Base-by-base conservation (phyloP, 1,140 invertebrate species). In the Drosophila virilis region DNA sequence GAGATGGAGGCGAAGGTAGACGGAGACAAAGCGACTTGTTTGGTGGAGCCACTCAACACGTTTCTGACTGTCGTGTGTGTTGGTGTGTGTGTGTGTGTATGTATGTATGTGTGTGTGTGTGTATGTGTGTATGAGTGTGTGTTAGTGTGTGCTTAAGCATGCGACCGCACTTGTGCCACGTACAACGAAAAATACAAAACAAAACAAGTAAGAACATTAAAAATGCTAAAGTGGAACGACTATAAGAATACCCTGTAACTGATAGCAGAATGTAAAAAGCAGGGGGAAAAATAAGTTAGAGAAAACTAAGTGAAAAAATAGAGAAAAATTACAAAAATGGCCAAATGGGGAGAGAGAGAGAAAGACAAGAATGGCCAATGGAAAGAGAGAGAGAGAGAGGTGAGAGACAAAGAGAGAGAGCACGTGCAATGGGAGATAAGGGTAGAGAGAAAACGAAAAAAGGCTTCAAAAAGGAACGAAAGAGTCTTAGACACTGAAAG, bases 161-260 rank as follows among this genome's bases (percentile, higher is more conserved):
- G 83, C 79, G 83, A 85, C 84, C 84, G 84, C 83, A 88, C 83
- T 88, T 88, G 83, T 88, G 76, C 84, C 83, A 88, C 83, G 83
- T 83, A 89, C 75, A 86, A 68, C 70, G 77, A 78, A 48, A 68
- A 61, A 74, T 54, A 77, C 57, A 82, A 68, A 74, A 77, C 65
- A 80, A 69, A 52, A 77, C 17, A 52, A 66, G 38, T 37, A 67
- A 71, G 76, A 72, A 78, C 43, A 55, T 35, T 37, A 9, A 69
- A 55, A 13, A 8, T 9, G n/a, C 7, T 7, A 3, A 8, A 22
- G 40, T 42, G 28, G 9, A 13, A 10, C 8, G 13, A 50, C 28
- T 42, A 17, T 5, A 1, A 2, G 6, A 46, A 69, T 69, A 74
- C 71, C 71, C 71, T 74, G 71, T 50, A 64, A 46, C 9, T 33